phyloP scores from a whole-genome alignment of 35 echinoderm and acorn worm species.

The Holothuria glaberrima region DNA sequence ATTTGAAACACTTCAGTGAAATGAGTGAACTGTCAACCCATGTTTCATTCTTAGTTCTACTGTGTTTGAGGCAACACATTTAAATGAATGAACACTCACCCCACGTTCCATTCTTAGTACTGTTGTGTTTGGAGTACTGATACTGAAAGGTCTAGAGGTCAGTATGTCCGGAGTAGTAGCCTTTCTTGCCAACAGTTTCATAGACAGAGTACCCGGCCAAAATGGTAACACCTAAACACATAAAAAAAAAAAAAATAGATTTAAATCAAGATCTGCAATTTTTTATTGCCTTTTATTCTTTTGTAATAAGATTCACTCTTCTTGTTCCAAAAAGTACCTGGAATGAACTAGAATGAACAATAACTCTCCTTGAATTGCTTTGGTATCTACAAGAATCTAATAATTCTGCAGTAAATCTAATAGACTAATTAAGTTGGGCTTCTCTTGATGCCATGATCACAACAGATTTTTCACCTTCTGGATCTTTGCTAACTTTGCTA shows the following conservation, averaged over 20 bases:
- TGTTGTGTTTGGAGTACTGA: constrained; percentile 82
- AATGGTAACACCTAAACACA: constrained; percentile 81
- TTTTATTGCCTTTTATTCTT: too few species aligned
- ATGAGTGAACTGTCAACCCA: constrained; percentile 61
- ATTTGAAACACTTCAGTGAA: too few species aligned
- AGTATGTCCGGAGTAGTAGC: constrained; percentile 82
- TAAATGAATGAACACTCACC: constrained; percentile 61
- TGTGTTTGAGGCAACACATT: constrained; percentile 38
- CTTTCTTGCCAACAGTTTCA: constrained; percentile 85
- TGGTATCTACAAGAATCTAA: too few species aligned
- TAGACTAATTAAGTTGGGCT: too few species aligned
- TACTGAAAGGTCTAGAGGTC: constrained; percentile 78
- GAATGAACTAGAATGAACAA: too few species aligned
- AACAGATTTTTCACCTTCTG: too few species aligned
- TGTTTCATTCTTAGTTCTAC: constrained; percentile 90
- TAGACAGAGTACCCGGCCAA: constrained; percentile 93
- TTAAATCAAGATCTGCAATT: neutral
- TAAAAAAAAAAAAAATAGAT: neutral
- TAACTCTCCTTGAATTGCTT: too few species aligned
- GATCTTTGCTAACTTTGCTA: too few species aligned
- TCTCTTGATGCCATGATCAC: too few species aligned
- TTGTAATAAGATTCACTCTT: too few species aligned
- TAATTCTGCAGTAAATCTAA: too few species aligned
- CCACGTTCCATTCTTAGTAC: constrained; percentile 95
- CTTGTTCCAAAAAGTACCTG: too few species aligned